phyloP scores from a whole-genome alignment of 2,888 invertebrate species.

The Lepidochitona cinerea region DNA sequence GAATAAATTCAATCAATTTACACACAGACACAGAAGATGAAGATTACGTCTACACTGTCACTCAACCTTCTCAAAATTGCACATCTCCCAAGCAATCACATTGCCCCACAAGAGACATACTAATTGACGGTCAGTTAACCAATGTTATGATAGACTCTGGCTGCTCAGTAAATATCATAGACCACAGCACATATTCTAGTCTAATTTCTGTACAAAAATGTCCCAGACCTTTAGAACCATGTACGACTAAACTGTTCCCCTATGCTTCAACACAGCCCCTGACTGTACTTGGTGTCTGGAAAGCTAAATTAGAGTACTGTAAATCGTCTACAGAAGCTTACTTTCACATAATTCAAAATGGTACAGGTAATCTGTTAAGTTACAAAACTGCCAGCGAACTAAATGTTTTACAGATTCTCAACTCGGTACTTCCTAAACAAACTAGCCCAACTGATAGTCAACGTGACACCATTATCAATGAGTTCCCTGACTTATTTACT shows the following conservation, averaged over 20 bases:
- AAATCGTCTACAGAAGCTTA: background rate
- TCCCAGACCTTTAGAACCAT: too few relatives aligned
- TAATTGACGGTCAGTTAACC: background rate
- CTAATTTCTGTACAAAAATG: too few relatives aligned
- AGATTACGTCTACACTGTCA: too few relatives aligned
- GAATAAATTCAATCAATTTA: too few relatives aligned
- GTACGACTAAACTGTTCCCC: slow-evolving; percentile 1
- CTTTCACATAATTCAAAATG: background rate
- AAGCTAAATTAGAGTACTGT: background rate
- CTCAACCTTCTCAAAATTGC: too few relatives aligned
- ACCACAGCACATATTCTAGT: background rate
- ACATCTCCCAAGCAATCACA: too few relatives aligned
- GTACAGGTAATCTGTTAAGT: background rate
- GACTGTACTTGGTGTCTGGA: background rate
- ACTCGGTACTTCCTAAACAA: too few relatives aligned
- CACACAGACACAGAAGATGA: background rate
- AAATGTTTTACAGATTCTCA: background rate
- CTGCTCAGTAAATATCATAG: slow-evolving; percentile 9
- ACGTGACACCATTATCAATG: background rate
- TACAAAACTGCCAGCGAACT: background rate
- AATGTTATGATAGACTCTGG: slow-evolving; percentile 10
- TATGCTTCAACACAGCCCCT: slow-evolving; percentile 2
- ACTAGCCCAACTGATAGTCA: too few relatives aligned
- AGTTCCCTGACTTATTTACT: background rate
- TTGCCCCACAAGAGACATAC: background rate